Evolutionary conservation across 2,888 invertebrate genomes (phyloP).

Genomic region (Allygus modestus): DNA sequence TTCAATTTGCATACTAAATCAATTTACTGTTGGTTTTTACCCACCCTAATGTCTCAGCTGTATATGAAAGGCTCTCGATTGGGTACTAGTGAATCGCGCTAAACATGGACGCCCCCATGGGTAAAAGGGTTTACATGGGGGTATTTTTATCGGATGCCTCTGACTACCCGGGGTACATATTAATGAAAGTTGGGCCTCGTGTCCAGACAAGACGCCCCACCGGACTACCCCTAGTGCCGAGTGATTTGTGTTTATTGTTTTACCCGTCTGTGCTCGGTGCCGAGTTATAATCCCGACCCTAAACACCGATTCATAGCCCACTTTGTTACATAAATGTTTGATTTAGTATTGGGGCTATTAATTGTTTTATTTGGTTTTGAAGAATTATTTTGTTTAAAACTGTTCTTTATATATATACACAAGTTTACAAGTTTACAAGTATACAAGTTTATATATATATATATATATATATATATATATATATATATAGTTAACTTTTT

Average conservation of each 20-base stretch:
- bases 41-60: constrained; percentile 37
- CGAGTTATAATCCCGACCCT: neutral
- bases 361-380: no score
- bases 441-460: no score
- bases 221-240: neutral
- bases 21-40: constrained; percentile 6
- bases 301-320: constrained; percentile 28
- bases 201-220: constrained; percentile 30
- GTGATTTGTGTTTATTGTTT: constrained; percentile 57
- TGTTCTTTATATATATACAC: no score
- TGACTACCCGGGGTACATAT: constrained; percentile 42
- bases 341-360: no score
- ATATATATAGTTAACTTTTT: no score
- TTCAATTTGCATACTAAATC: constrained; percentile 36
- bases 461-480: no score
- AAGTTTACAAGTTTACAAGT: no score
- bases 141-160: constrained; percentile 48
- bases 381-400: no score
- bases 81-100: constrained; percentile 25
- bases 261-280: neutral
- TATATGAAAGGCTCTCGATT: constrained; percentile 51
- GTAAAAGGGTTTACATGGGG: neutral
- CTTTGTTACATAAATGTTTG: neutral
- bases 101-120: constrained; percentile 50
- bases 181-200: constrained; percentile 32